These are phyloP conservation scores for Isaurus tuberculatus DNA, from an alignment of 92 coral and sea anemone species.

Conservation along the genomic window DNA sequence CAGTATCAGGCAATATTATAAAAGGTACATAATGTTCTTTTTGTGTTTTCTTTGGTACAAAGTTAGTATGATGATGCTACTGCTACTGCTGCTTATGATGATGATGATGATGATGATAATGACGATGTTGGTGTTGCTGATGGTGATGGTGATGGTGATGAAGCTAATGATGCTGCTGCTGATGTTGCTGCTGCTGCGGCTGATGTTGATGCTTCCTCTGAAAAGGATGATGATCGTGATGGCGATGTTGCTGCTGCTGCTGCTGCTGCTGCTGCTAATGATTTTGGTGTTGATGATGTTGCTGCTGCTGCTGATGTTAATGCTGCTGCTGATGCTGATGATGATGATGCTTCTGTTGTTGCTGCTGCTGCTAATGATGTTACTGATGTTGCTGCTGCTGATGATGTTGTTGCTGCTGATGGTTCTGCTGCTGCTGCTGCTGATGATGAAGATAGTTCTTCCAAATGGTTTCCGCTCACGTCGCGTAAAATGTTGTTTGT, in stretches of 20 bases:
- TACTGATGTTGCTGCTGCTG: too few species aligned
- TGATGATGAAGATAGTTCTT: neutral
- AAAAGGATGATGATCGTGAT: neutral
- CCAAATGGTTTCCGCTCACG: too few species aligned
- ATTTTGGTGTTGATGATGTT: neutral
- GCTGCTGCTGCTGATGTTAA: too few species aligned
- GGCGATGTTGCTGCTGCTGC: neutral
- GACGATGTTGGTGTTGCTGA: neutral
- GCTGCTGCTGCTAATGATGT: too few species aligned
- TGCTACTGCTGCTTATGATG: neutral
- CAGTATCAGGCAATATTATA: conserved; percentile 60
- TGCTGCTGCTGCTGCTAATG: neutral
- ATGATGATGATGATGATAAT: neutral
- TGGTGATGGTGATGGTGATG: neutral
- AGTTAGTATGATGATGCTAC: neutral
- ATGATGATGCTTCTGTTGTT: too few species aligned
- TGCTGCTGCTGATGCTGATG: too few species aligned
- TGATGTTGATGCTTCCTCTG: neutral
- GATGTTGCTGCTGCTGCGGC: neutral
- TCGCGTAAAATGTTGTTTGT: too few species aligned
- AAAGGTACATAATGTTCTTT: conserved; percentile 50
- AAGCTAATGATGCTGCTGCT: neutral
- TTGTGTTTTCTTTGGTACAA: neutral
- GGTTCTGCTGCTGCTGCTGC: neutral
- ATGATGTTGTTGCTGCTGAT: too few species aligned